Percentiles rank a stretch among this genome's conserved stretches.
phyloP scores from a whole-genome alignment of 2,888 invertebrate species.

The Aplocera efformata region DNA sequence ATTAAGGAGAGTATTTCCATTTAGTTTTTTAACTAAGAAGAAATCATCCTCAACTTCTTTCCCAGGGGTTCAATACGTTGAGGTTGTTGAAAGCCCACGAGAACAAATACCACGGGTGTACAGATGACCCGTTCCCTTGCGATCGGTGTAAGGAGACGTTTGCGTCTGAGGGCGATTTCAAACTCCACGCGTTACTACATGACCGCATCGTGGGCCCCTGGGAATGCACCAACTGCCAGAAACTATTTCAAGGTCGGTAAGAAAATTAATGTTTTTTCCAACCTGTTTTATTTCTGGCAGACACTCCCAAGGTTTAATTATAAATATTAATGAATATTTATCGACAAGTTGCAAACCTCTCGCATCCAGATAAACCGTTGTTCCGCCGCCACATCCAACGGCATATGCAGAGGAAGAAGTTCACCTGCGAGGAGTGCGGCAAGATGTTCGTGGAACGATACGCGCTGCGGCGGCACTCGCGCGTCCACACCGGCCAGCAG shows the following conservation, averaged over 20 bases:
- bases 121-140: conserved; percentile 45
- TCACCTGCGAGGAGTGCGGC: conserved; percentile 69
- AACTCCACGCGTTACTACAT: conserved; percentile 71
- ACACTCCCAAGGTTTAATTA: no score
- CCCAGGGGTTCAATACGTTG: conserved; percentile 51
- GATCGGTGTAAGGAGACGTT: conserved; percentile 67
- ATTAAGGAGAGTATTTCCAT: no score
- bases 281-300: conserved; percentile 7
- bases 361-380: conserved; percentile 40
- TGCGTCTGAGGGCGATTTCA: conserved; percentile 65
- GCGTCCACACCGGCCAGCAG: conserved; percentile 74
- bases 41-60: no score
- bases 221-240: conserved; percentile 70
- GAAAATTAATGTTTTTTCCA: conserved; percentile 20
- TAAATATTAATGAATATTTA: no score
- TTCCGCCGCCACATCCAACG: conserved; percentile 76
- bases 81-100: conserved; percentile 44
- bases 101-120: conserved; percentile 33
- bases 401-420: conserved; percentile 75
- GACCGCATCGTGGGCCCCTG: conserved; percentile 41
- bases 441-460: conserved; percentile 77
- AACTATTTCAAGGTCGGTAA: conserved; percentile 67
- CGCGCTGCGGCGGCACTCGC: conserved; percentile 72
- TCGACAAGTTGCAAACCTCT: no score
- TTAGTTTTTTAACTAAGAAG: no score